Base-by-base conservation (phyloP, 2,888 invertebrate genomes). In the Protodeltote pygarga region DNA sequence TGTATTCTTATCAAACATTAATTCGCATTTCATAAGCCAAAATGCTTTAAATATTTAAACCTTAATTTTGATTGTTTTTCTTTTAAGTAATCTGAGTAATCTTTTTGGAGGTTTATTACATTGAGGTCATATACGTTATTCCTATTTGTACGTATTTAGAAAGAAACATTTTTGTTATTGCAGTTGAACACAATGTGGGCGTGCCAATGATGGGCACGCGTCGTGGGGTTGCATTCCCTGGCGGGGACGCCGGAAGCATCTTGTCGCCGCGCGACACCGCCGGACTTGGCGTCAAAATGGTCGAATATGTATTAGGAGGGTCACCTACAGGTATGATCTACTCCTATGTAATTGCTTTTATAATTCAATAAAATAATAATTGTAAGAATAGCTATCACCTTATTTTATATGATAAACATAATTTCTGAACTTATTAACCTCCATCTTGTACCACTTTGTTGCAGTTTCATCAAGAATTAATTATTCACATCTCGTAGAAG, bases 201-300 rank as follows among this genome's bases (percentile, higher is more conserved):
- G 89, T 88, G 23, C 87, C 88, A 31, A 89, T 89, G 79, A 95
- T 97, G 95, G 94, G 95, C 65, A 94, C 96, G 34, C 94, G 96
- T 46, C 94, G 97, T 33, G 93, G 93, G 51, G 95, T 94, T 48
- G 93, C 94, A 34, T 93, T 94, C 87, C 94, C 94, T 68, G 93
- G 95, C 63, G 93, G 93, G 28, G 94, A 93, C 83, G 94, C 92
- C 5, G 93, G 93, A 77, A 93, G 93, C 78, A 93, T 95, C 73
- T 92, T 94, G 68, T 97, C 97, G 31, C 97, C 97, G 29, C 94
- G 97, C 59, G 97, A 98, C 85, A 97, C 98, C 67, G 97, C 97
- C 62, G 98, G 98, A 28, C 94, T 98, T 65, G 98, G 98, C 66
- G 97, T 98, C 69, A 98, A 98, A 93, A 99, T 99, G 98, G 99